Base-by-base conservation (phyloP, 2,888 invertebrate species). In the Acanthopleura granulata region DNA sequence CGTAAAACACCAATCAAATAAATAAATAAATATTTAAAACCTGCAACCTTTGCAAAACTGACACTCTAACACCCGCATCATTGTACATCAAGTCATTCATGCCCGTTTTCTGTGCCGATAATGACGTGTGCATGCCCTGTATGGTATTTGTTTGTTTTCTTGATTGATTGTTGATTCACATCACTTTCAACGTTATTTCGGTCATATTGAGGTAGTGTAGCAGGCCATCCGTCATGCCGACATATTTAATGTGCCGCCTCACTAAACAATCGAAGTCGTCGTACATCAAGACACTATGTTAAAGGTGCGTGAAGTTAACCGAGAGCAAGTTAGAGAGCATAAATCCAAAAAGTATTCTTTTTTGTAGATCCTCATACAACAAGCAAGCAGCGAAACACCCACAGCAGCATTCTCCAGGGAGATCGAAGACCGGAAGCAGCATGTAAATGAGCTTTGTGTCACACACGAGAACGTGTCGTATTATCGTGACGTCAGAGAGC, bases 401-500 rank as follows among this genome's bases (percentile, higher is more conserved):
- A 40, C 40, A 40, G 40, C 40, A 40, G 40, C 40, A 6, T 40
- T 40, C 40, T 6, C 1, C 25, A 22, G 25, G 25, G 66, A 66
- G 25, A 66, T 66, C 6, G 66, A 66, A 14, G 29, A 22, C 16
- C 1, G 66, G 25, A 66, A 25, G 25, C 29, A 22, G 66, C 29
- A 66, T 25, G 29, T 27, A 15, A 66, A 66, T 25, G 12, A 66
- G 66, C 15, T 15, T 6, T 66, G 66, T 14, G 29, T 22, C 29
- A 25, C 29, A 27, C 22, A 66, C 22, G 57, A 57, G 18, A 66
- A 22, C 25, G 22, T 27, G 4, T 22, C 66, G 29, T 66, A 22
- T 15, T 66, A 66, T 25, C 66, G 66, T 22, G 66, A 66, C 29
- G 66, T 66, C 22, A 22, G 66, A 27, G 66, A 66, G 29, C 66